phyloP scores from a whole-genome alignment of 2,797 vertebrate genomes.

The Iguana delicatissima region DNA sequence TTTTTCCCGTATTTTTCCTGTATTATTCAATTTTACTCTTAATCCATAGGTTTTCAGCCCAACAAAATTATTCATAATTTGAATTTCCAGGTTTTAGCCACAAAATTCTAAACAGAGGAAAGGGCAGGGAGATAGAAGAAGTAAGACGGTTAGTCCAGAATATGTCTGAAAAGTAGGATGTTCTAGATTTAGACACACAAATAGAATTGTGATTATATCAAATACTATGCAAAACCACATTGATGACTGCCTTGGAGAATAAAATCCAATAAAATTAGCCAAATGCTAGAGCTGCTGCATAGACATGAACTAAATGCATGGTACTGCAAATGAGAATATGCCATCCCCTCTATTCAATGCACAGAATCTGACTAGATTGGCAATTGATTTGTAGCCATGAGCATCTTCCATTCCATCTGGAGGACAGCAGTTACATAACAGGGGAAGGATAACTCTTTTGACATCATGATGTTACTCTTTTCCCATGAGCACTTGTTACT shows the following conservation, averaged over 20 bases:
- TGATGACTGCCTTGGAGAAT: not conserved
- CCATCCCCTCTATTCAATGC: too few species aligned
- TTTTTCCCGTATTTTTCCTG: too few species aligned
- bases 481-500: too few species aligned
- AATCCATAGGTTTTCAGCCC: not conserved
- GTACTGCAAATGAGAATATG: too few species aligned
- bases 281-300: not conserved
- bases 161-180: not conserved
- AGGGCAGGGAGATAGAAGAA: not conserved
- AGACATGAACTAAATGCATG: too few species aligned
- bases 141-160: not conserved
- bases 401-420: too few species aligned
- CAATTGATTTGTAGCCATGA: too few species aligned
- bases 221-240: not conserved
- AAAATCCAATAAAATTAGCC: not conserved
- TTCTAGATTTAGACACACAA: not conserved
- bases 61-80: not conserved
- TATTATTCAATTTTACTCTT: not conserved
- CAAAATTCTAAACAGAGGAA: not conserved
- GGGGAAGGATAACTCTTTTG: too few species aligned
- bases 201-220: not conserved
- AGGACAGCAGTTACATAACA: too few species aligned
- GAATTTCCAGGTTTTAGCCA: not conserved
- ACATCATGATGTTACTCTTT: too few species aligned
- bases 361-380: too few species aligned